Percentiles rank a stretch among this genome's conserved stretches.
Evolutionary conservation across 2,888 invertebrate species (phyloP).

Genomic region (Volucella inflata): DNA sequence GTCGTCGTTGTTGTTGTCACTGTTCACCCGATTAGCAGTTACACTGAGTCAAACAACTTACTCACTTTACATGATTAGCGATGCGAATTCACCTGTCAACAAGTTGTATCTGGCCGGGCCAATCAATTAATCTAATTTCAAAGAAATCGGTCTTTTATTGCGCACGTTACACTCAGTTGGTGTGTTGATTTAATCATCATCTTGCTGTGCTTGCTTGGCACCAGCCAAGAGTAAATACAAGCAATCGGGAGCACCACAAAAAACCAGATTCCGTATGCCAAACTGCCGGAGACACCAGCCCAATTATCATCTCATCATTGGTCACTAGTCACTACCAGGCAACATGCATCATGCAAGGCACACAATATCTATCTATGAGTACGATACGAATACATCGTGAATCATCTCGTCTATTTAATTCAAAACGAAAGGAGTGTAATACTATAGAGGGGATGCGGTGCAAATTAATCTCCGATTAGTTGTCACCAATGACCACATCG

Average conservation of each 20-base stretch:
- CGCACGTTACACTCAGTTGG: constrained; percentile 45
- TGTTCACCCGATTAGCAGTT: constrained; percentile 42
- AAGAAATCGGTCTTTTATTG: constrained; percentile 70
- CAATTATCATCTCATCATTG: constrained; percentile 65
- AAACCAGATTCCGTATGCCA: constrained; percentile 53
- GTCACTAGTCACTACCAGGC: constrained; percentile 16
- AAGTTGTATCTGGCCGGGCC: constrained; percentile 37
- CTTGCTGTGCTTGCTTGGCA: constrained; percentile 19
- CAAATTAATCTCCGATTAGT: constrained; percentile 75
- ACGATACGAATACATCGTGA: constrained; percentile 10
- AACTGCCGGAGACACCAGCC: constrained; percentile 53
- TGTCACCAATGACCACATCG: constrained; percentile 73
- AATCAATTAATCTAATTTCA: constrained; percentile 75
- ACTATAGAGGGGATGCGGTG: constrained; percentile 59
- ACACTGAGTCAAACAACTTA: constrained; percentile 69
- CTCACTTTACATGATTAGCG: constrained; percentile 72
- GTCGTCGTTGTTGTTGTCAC: neutral
- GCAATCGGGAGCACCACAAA: neutral
- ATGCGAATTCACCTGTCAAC: constrained; percentile 73
- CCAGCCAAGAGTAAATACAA: constrained; percentile 33
- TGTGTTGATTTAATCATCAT: constrained; percentile 71
- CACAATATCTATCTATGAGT: too few species aligned
- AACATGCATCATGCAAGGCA: neutral
- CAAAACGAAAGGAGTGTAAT: constrained; percentile 32
- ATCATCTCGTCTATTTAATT: constrained; percentile 46